Evolutionary conservation across 2,113 vertebrate genomes (phyloP).

Genomic region (Herpailurus yagouaroundi): DNA sequence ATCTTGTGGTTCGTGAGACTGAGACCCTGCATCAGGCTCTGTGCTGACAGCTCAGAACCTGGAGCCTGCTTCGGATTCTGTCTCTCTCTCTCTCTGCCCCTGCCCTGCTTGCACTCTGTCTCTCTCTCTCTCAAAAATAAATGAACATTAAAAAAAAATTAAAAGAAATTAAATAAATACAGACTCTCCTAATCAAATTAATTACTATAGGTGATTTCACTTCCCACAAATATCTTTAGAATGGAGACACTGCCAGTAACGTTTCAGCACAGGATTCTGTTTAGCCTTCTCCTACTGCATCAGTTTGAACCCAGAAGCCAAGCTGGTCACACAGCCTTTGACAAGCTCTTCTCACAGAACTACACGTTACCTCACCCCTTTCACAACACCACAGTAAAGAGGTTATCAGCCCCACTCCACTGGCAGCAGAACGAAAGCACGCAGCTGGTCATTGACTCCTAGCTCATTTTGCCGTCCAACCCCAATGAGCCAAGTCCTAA

Average conservation of each 20-base stretch:
- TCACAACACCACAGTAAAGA: not conserved
- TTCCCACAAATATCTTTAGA: not conserved
- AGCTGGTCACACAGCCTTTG: not conserved
- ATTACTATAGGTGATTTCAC: not conserved
- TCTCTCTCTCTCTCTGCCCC: no score
- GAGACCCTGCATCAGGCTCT: no score
- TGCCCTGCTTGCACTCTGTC: no score
- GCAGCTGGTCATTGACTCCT: not conserved
- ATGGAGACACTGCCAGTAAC: not conserved
- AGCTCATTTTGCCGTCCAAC: not conserved
- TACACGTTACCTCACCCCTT: not conserved
- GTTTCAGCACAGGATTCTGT: not conserved
- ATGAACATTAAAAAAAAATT: no score
- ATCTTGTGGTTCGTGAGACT: no score
- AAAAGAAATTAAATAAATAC: not conserved
- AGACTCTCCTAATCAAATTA: not conserved
- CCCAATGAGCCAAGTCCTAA: not conserved
- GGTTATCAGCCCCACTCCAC: not conserved
- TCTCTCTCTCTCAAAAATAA: no score
- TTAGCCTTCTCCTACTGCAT: not conserved
- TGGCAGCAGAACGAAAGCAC: rapidly evolving
- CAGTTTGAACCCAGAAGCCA: not conserved
- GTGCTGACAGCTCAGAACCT: no score
- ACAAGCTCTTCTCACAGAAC: not conserved
- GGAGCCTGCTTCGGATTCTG: no score